Evolutionary conservation across 92 coral and sea anemone species (phyloP), one percentile per base, ranked within the genome.

Genomic region (Palythoa grandis): DNA sequence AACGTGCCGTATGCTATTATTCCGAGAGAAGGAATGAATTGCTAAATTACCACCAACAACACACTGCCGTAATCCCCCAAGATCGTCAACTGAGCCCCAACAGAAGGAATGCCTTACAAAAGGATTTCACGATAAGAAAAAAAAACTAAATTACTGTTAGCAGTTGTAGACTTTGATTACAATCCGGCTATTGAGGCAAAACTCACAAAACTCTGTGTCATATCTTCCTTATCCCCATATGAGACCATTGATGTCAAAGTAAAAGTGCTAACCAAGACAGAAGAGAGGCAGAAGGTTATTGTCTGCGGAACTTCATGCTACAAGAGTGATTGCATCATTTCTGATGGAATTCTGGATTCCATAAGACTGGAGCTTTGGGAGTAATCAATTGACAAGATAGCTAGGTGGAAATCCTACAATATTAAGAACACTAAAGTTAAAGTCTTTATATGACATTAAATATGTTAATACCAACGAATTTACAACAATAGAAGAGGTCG

Each of bases 51-150:
- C n/a, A n/a, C n/a, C n/a, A 47, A 60, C n/a, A 38, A 58, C 68
- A 25, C n/a, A 43, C 20, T 57, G n/a, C 58, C 10, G 20, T 24
- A 61, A 38, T 74, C 39, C 63, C n/a, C 37, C 24, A 74, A n/a
- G n/a, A n/a, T n/a, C n/a, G n/a, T n/a, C n/a, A n/a, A n/a, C n/a
- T n/a, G n/a, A n/a, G n/a, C n/a, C n/a, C n/a, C n/a, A 76, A 72
- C 14, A 72, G 23, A 72, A 72, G 39, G 23, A 72, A 72, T 17
- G 77, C 77, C 24, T 72, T 37, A 15, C 17, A 77, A 53, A 77
- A 53, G 83, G 83, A 77, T 52, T 77, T 77, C 60, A 52, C 83
- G 16, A 52, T 77, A n/a, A n/a, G n/a, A n/a, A n/a, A n/a, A 2
- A 72, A 80, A 80, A 58, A 58, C 8, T 65, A 80, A 80, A 15